Conservation (phyloP, 1,140 invertebrate genomes). For the Leptoteleia sp. region DNA sequence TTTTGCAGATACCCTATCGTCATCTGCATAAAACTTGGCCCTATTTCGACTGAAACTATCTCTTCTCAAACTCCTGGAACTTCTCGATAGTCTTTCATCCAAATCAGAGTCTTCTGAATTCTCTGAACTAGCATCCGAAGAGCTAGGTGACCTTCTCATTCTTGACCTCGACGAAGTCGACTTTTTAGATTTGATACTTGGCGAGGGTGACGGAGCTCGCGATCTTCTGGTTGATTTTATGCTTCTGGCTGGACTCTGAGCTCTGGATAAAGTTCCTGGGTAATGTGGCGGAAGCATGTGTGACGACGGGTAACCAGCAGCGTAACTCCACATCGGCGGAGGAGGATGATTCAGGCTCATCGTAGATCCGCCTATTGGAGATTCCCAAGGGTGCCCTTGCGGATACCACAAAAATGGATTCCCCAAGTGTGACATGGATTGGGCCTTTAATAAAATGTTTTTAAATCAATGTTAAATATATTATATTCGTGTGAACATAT, state of each 20-base stretch:
- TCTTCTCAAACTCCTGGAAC: conserved; percentile 74
- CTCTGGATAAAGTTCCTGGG: conserved; percentile 73
- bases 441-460: conserved; percentile 80
- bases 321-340: conserved; percentile 73
- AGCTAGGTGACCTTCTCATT: conserved; percentile 75
- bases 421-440: conserved; percentile 86
- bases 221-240: conserved; percentile 79
- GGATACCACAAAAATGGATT: conserved; percentile 82
- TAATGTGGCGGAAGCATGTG: conserved; percentile 81
- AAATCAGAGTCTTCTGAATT: conserved; percentile 83
- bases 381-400: conserved; percentile 73
- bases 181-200: conserved; percentile 85
- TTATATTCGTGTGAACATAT: too few relatives aligned
- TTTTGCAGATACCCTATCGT: conserved; percentile 70
- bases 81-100: conserved; percentile 80
- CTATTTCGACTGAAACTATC: conserved; percentile 68
- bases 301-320: conserved; percentile 77
- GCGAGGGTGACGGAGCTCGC: conserved; percentile 85
- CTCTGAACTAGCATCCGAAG: conserved; percentile 80
- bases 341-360: conserved; percentile 76
- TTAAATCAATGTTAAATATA: too few relatives aligned
- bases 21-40: conserved; percentile 71
- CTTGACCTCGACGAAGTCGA: conserved; percentile 78
- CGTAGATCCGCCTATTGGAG: conserved; percentile 74
- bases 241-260: conserved; percentile 80